Conservation (phyloP, 1,140 invertebrate genomes). For the Sitophilus oryzae region DNA sequence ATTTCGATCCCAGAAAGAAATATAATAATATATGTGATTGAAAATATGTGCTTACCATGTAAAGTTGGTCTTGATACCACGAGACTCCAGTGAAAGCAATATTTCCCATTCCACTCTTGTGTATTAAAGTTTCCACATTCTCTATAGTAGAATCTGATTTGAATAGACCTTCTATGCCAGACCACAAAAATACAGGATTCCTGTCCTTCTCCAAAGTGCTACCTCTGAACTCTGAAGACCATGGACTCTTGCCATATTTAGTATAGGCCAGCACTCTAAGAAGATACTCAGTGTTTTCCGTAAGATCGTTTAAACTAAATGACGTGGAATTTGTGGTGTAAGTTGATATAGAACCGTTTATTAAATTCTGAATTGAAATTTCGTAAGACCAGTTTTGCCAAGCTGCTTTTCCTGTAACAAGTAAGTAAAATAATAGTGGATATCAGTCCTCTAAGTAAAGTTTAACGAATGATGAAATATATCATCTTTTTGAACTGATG, state of each 20-base stretch:
- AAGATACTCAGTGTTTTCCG: constrained; percentile 67
- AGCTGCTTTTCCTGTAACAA: constrained; percentile 57
- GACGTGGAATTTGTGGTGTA: constrained; percentile 53
- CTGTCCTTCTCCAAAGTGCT: constrained; percentile 53
- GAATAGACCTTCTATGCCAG: constrained; percentile 60
- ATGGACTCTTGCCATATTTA: constrained; percentile 66
- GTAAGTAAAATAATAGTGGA: no score
- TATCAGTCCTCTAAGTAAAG: no score
- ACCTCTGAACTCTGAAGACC: constrained; percentile 68
- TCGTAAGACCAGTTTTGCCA: constrained; percentile 84
- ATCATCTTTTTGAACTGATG: neutral
- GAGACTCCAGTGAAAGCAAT: constrained; percentile 36
- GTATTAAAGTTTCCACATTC: constrained; percentile 57
- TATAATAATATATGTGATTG: neutral
- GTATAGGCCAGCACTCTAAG: constrained; percentile 75
- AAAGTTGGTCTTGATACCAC: constrained; percentile 49
- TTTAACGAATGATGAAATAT: constrained; percentile 3
- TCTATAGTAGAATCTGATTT: constrained; percentile 70
- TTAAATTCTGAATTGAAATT: constrained; percentile 62
- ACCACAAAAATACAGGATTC: constrained; percentile 57
- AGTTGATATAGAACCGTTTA: constrained; percentile 46
- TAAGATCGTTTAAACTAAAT: constrained; percentile 60
- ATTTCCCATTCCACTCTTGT: constrained; percentile 49
- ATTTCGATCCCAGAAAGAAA: neutral
- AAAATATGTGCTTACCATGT: constrained; percentile 47